Base-by-base conservation (phyloP, 2,888 invertebrate species). In the Trichopria drosophilae region DNA sequence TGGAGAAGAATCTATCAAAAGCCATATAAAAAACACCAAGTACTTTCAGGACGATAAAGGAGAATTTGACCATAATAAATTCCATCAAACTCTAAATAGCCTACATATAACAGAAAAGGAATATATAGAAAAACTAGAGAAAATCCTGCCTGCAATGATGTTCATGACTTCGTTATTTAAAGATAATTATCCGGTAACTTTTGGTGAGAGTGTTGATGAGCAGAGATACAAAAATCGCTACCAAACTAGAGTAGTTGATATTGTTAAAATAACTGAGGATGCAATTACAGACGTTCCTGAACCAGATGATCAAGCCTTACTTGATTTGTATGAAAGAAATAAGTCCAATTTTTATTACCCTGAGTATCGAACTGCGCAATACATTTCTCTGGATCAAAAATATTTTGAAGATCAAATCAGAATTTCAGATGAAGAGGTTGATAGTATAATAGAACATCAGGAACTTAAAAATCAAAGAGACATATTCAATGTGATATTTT, bases 161-260 rank as follows among this genome's bases (percentile, higher is more conserved):
- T 39, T 39, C 39, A 39, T 39, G 39, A 39, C 39, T 39, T 39
- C 39, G n/a, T 39, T 39, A 39, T 39, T 39, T 39, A 39, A 39
- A 39, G 39, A 39, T 39, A 39, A 39, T 39, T 39, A 39, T 39
- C 39, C 39, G 39, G 39, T 39, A 12, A 39, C 39, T 39, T 39
- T 39, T 39, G 39, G 39, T 26, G 39, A 39, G 39, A 39, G 12
- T 24, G 12, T 39, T 39, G 39, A 39, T 39, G 39, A 39, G 39
- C 39, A 39, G 39, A 12, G 23, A 39, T 39, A 39, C 39, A 39
- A 39, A 39, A 39, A 26, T 39, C 39, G 39, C 39, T 39, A 39
- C 39, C 39, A 39, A 39, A 39, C 39, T 39, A 39, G 39, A 39
- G 39, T 39, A 12, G 39, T 39, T 39, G 39, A 39, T 39, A 39